Evolutionary conservation across 2,113 vertebrate genomes (phyloP).

Genomic region (Chloropsis hardwickii): DNA sequence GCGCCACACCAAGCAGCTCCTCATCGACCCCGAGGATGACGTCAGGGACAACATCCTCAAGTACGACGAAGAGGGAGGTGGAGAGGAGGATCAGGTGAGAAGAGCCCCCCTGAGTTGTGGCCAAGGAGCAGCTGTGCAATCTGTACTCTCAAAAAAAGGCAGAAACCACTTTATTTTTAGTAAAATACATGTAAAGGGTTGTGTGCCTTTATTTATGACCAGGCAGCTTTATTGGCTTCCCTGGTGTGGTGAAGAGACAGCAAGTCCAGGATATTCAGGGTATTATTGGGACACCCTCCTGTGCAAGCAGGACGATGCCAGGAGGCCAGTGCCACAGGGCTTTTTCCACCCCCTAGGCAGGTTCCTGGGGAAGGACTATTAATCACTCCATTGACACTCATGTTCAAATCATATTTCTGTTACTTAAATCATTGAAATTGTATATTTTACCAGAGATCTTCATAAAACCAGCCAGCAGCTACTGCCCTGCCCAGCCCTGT

Average conservation of each 20-base stretch:
- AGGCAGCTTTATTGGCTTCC: not conserved
- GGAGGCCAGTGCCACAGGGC: fast-evolving
- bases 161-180: not conserved
- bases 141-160: not conserved
- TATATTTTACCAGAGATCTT: not conserved
- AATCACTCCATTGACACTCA: not conserved
- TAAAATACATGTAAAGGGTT: not conserved
- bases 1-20: conserved; percentile 91
- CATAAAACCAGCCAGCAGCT: not conserved
- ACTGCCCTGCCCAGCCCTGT: not conserved
- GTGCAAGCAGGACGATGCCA: not conserved
- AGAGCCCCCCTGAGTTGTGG: fast-evolving
- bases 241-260: not conserved
- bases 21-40: conserved; percentile 95
- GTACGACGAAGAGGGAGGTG: conserved; percentile 94
- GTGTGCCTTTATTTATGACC: not conserved
- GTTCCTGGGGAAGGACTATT: not conserved
- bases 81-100: conserved; percentile 94
- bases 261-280: not conserved
- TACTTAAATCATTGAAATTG: not conserved
- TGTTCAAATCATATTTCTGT: not conserved
- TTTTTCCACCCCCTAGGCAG: not conserved
- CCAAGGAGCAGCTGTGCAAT: not conserved
- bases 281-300: not conserved
- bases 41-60: conserved; percentile 97